Conservation (phyloP, 2,888 invertebrate genomes). For the Labia minor region DNA sequence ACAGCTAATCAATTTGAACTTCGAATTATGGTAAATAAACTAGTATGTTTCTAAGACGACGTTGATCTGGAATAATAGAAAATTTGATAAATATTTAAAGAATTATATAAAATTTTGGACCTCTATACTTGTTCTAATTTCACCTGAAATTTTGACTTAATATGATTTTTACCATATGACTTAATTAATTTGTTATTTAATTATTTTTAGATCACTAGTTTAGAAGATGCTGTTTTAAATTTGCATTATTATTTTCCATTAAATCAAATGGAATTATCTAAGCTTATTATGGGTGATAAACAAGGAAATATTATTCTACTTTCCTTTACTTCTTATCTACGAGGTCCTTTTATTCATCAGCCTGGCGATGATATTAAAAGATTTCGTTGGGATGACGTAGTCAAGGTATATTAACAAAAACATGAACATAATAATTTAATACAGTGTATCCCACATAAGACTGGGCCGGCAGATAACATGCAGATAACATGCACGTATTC, state of each 20-base stretch:
- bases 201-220: constrained; percentile 50
- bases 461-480: too few species aligned
- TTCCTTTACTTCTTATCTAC: constrained; percentile 47
- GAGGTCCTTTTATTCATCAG: constrained; percentile 60
- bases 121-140: too few species aligned
- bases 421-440: too few species aligned
- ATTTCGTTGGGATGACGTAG: constrained; percentile 18
- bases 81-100: too few species aligned
- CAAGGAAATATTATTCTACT: constrained; percentile 58
- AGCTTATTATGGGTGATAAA: constrained; percentile 61
- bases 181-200: too few species aligned
- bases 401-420: constrained; percentile 21
- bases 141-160: too few species aligned
- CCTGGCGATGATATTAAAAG: constrained; percentile 45
- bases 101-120: too few species aligned
- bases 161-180: too few species aligned
- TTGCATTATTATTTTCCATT: constrained; percentile 52
- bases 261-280: constrained; percentile 46
- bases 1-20: constrained; percentile 61
- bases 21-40: constrained; percentile 45
- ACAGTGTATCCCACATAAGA: too few species aligned
- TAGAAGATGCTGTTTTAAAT: constrained; percentile 46
- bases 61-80: too few species aligned
- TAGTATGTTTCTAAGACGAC: neutral
- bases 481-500: too few species aligned